phyloP scores from a whole-genome alignment of 2,113 vertebrate species.

The Sisor rabdophorus region DNA sequence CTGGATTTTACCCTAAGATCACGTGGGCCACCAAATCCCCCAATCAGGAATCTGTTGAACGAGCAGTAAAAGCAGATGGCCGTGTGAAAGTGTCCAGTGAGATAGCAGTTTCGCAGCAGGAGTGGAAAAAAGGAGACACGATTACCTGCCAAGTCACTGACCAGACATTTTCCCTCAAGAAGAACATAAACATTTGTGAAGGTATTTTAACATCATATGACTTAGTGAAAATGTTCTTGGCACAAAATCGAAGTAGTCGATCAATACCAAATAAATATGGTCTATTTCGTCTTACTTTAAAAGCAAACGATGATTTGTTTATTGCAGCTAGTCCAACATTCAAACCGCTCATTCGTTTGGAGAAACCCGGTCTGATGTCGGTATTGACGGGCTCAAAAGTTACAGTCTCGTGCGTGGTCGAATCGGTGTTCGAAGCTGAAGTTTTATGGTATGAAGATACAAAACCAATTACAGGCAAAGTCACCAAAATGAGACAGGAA shows the following conservation, averaged over 20 bases:
- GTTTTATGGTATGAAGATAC: slow-evolving; percentile 56
- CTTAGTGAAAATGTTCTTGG: not conserved
- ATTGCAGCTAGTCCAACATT: slow-evolving; percentile 31
- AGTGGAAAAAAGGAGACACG: slow-evolving; percentile 56
- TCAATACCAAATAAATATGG: not conserved
- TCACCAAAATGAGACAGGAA: rapidly evolving
- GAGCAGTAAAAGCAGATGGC: slow-evolving; percentile 51
- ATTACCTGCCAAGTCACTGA: slow-evolving; percentile 61
- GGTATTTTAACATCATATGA: slow-evolving; percentile 51
- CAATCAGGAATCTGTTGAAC: not conserved
- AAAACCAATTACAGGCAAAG: rapidly evolving
- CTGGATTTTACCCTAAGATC: slow-evolving; percentile 61
- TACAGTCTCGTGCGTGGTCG: slow-evolving; percentile 52
- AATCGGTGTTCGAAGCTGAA: slow-evolving; percentile 9
- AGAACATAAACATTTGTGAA: slow-evolving; percentile 58
- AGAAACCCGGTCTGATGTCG: slow-evolving; percentile 51
- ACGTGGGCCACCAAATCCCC: slow-evolving; percentile 49
- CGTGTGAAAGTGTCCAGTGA: slow-evolving; percentile 54
- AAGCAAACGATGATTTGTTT: not conserved
- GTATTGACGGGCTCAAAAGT: not conserved
- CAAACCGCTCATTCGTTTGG: slow-evolving; percentile 42
- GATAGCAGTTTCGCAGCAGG: slow-evolving; percentile 31
- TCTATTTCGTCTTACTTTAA: not conserved
- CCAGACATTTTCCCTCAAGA: rapidly evolving
- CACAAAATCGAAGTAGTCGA: too few relatives aligned